Evolutionary conservation across 2,113 vertebrate genomes (phyloP).

Genomic region (Corythoichthys haematopterus): DNA sequence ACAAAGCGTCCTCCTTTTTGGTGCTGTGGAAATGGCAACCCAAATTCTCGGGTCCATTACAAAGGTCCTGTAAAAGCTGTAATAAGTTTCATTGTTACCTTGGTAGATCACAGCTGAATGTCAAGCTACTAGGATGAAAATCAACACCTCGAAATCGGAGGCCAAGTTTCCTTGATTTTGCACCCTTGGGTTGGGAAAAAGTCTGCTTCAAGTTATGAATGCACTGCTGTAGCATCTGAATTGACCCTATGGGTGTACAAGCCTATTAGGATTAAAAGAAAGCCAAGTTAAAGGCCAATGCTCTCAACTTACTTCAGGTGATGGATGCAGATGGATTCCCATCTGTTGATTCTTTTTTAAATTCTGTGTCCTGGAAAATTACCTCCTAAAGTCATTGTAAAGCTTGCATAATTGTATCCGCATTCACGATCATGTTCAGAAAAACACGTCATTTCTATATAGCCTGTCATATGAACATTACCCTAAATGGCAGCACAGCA

Average conservation of each 20-base stretch:
- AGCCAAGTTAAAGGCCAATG: background rate
- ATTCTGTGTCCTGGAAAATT: background rate
- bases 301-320: conserved; percentile 1
- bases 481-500: too few relatives aligned
- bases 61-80: too few relatives aligned
- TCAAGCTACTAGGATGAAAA: background rate
- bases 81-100: background rate
- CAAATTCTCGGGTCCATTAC: too few relatives aligned
- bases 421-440: background rate
- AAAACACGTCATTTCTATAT: too few relatives aligned
- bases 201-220: background rate
- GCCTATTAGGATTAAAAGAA: background rate
- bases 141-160: conserved; percentile 1
- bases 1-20: too few relatives aligned
- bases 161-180: background rate
- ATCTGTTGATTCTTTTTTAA: background rate
- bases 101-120: background rate
- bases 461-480: too few relatives aligned
- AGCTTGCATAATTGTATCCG: conserved; percentile 6
- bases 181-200: background rate
- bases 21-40: too few relatives aligned
- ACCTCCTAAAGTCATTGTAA: conserved; percentile 3
- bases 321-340: background rate
- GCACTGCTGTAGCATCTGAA: background rate
- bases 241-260: background rate